These are phyloP conservation scores for Aphidius colemani DNA, from an alignment of 2,888 invertebrate genomes.

Conservation along the genomic window DNA sequence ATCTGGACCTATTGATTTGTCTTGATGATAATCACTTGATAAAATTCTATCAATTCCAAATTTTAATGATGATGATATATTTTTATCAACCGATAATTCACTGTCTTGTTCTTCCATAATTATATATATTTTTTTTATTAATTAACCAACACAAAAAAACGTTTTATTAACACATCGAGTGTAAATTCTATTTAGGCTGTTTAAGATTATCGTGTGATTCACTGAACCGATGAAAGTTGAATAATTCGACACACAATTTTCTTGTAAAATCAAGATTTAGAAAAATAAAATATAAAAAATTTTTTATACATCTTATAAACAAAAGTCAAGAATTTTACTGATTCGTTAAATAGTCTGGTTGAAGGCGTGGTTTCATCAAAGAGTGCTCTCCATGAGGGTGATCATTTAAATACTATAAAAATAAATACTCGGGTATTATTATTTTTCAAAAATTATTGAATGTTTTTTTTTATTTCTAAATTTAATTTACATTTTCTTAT, in stretches of 20 bases:
- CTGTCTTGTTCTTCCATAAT: constrained; percentile 14
- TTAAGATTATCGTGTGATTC: no score
- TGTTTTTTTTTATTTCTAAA: not conserved
- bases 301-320: no score
- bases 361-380: constrained; percentile 46
- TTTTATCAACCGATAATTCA: not conserved
- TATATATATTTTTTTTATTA: not conserved
- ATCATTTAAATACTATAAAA: constrained; percentile 45
- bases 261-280: no score
- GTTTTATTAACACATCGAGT: no score
- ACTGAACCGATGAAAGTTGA: no score
- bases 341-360: no score
- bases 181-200: no score
- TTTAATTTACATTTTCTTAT: no score
- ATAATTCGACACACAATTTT: no score
- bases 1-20: constrained; percentile 36
- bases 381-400: constrained; percentile 40
- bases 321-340: no score
- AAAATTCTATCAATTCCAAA: constrained; percentile 76
- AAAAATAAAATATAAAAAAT: no score
- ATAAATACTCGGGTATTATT: constrained; percentile 44
- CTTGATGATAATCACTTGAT: constrained; percentile 60
- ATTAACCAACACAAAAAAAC: no score
- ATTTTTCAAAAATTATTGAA: constrained; percentile 37
- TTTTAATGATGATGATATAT: constrained; percentile 56